phyloP scores from a whole-genome alignment of 2,113 vertebrate genomes.

The Zosterops borbonicus region DNA sequence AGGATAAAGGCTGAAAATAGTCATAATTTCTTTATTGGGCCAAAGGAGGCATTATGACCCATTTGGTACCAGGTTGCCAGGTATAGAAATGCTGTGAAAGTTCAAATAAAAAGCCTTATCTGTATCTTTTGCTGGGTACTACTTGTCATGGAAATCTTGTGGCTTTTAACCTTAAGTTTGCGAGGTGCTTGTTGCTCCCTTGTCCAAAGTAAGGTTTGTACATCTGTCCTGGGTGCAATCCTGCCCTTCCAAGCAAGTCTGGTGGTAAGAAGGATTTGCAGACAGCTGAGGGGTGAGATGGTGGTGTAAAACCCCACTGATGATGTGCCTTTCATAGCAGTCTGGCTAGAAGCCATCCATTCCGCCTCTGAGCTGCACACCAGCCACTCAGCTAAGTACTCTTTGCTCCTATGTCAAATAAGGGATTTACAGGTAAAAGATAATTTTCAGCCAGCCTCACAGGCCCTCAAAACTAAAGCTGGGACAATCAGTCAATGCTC shows the following conservation, averaged over 20 bases:
- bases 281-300: not conserved
- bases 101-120: not conserved
- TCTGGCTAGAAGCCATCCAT: not conserved
- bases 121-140: not conserved
- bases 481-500: not conserved
- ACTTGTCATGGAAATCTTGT: not conserved
- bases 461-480: not conserved
- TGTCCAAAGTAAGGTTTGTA: not conserved
- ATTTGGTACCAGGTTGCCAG: not conserved
- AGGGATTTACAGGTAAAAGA: not conserved
- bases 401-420: not conserved
- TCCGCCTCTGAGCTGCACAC: accelerated
- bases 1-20: not conserved
- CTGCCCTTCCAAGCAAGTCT: not conserved
- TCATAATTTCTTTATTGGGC: not conserved
- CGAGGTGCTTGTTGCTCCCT: not conserved
- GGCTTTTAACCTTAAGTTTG: not conserved
- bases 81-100: not conserved
- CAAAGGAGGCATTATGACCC: not conserved
- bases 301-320: not conserved
- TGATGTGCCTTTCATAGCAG: not conserved
- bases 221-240: not conserved
- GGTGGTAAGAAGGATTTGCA: not conserved
- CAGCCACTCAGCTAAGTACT: accelerated
- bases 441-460: not conserved